Evolutionary conservation across 2,797 vertebrate genomes (phyloP).

Genomic region (Neosilurus hyrtlii): DNA sequence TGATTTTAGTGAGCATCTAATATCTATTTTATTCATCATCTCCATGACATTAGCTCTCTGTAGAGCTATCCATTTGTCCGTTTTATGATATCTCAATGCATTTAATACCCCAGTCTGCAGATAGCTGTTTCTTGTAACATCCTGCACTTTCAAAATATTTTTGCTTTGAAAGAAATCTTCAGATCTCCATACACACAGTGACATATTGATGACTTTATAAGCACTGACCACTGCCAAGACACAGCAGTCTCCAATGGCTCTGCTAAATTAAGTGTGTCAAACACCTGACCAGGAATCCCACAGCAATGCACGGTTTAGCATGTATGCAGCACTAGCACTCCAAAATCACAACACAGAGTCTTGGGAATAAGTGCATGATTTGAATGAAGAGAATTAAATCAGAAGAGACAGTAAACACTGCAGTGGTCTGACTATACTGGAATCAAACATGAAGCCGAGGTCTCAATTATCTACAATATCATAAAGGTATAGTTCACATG

Average conservation of each 20-base stretch:
- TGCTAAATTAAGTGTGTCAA: neutral
- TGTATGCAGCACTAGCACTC: neutral
- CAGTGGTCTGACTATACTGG: neutral
- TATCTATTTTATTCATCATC: no score
- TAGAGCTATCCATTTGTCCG: no score
- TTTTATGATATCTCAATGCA: no score
- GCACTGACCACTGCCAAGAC: neutral
- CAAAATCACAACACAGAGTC: neutral
- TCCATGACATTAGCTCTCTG: no score
- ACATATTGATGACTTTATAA: slow-evolving; percentile 1
- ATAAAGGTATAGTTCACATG: neutral
- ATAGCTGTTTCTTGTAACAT: neutral
- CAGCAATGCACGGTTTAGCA: neutral
- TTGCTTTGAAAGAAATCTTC: neutral
- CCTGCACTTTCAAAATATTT: neutral
- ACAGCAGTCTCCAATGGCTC: neutral
- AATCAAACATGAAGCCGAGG: neutral
- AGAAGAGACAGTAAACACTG: neutral
- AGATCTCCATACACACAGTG: neutral
- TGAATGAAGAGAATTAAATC: neutral
- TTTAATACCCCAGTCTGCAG: neutral
- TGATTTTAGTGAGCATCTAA: no score
- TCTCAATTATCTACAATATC: neutral
- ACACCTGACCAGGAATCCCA: neutral
- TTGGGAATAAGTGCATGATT: neutral